Base-by-base conservation (phyloP, 2,888 invertebrate genomes). In the Napeogenes inachia region DNA sequence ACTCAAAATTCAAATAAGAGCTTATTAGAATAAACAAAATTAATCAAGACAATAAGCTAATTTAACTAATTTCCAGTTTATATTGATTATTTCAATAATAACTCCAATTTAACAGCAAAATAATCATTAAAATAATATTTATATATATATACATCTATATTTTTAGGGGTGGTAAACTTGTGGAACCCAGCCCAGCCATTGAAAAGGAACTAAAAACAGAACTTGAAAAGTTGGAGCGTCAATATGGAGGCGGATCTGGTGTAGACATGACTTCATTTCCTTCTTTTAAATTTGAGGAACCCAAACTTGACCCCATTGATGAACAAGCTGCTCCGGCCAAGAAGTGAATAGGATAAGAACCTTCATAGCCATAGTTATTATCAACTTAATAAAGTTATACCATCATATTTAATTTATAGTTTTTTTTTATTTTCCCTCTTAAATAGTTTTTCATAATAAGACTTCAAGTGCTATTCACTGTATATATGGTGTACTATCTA, bases 261-360 rank as follows among this genome's bases (percentile, higher is more conserved):
- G 92, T 92, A 4, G 97, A 98, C 79, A 96, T 98, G 95, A 95
- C 95, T 21, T 92, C 96, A 82, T 98, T 99, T 85, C 98, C 98
- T 12, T 80, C 93, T 13, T 95, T 98, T 80, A 94, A 94, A 77
- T 98, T 98, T 75, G 90, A 92, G 33, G 96, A 95, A 66, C 94
- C 94, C 57, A 92, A 92, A 72, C 81, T 95, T 68, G 95, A 94
- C 82, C 92, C 94, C 70, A 94, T 95, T 70, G 90, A 92, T 72
- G 87, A 89, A 63, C 84, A 80, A 64, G 77, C 78, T 2, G 69
- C 71, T 0, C 71, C 76, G 45, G 71, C 77, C 47, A 81, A 83
- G 75, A 85, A 87, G 84, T 87, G 79, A 86, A 82, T 57, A 61
- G 35, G n/a, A 35, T 54, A 60, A 59, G 12, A 56, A 59, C 30